These are phyloP conservation scores for Epistrophe eligans DNA, from an alignment of 2,888 invertebrate species.

Conservation along the genomic window DNA sequence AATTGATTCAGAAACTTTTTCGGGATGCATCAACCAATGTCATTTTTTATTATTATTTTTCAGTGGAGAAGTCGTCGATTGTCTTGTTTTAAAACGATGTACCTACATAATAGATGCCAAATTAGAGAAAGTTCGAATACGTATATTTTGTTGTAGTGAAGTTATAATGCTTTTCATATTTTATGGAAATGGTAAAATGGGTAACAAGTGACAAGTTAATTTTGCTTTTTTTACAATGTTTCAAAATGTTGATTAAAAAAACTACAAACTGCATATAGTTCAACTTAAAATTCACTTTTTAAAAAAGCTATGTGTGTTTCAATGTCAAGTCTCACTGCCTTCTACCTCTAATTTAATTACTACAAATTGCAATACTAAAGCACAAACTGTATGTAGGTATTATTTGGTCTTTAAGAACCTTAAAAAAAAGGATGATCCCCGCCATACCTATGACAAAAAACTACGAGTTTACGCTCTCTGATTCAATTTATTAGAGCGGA, in stretches of 20 bases:
- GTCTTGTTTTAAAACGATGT: background rate
- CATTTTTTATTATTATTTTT: background rate
- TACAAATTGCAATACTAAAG: slow-evolving; percentile 2
- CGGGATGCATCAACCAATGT: background rate
- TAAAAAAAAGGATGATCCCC: slow-evolving; percentile 51
- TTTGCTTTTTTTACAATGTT: no score
- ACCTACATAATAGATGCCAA: no score
- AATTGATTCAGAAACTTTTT: background rate
- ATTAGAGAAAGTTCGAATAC: no score
- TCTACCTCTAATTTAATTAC: background rate
- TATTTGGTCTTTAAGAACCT: background rate
- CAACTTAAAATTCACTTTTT: background rate
- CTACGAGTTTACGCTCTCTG: slow-evolving; percentile 81
- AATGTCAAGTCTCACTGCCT: background rate
- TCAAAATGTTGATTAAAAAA: no score
- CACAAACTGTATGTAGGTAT: background rate
- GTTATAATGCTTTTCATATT: no score
- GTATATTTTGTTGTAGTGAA: no score
- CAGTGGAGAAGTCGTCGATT: background rate
- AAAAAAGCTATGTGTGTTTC: slow-evolving; percentile 12
- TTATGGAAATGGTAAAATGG: no score
- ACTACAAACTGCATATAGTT: background rate
- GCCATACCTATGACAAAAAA: slow-evolving; percentile 59
- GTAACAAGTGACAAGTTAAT: no score
- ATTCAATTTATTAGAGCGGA: slow-evolving; percentile 83